These are phyloP conservation scores for Antheraea mylitta DNA, from an alignment of 1,140 invertebrate species.

Conservation along the genomic window DNA sequence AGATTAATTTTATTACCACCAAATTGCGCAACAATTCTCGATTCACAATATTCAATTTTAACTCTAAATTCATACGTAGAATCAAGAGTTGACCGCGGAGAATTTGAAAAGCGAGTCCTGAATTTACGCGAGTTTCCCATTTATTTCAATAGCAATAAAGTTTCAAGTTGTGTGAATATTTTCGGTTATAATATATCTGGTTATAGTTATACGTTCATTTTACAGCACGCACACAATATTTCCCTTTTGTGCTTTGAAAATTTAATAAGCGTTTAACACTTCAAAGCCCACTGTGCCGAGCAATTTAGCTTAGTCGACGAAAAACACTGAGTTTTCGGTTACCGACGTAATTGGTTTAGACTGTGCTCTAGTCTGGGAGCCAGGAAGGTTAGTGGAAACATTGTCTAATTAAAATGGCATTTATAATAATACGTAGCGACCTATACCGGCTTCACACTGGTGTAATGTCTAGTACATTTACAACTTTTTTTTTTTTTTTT, in stretches of 20 bases:
- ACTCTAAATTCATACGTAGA: not conserved
- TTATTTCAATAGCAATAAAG: not conserved
- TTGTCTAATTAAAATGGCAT: not conserved
- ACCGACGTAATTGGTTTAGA: constrained; percentile 65
- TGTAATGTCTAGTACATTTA: too few species aligned
- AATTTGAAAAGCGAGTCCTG: not conserved
- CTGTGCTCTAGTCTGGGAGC: constrained; percentile 32
- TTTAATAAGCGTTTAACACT: constrained; percentile 75
- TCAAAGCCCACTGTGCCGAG: constrained; percentile 65
- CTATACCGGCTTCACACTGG: too few species aligned
- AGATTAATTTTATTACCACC: not conserved
- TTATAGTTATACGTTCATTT: not conserved
- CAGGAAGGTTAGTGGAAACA: not conserved
- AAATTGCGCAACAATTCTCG: not conserved
- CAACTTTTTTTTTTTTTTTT: too few species aligned
- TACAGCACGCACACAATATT: constrained; percentile 22
- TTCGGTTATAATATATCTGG: not conserved
- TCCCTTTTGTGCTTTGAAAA: constrained; percentile 30
- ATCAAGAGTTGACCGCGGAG: not conserved
- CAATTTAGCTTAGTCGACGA: constrained; percentile 67
- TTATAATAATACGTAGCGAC: too few species aligned
- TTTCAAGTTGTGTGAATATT: not conserved
- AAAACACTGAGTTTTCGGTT: constrained; percentile 68
- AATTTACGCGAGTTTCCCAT: not conserved
- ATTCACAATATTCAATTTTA: not conserved